phyloP scores from a whole-genome alignment of 1,140 invertebrate species.

The Triops longicaudatus region DNA sequence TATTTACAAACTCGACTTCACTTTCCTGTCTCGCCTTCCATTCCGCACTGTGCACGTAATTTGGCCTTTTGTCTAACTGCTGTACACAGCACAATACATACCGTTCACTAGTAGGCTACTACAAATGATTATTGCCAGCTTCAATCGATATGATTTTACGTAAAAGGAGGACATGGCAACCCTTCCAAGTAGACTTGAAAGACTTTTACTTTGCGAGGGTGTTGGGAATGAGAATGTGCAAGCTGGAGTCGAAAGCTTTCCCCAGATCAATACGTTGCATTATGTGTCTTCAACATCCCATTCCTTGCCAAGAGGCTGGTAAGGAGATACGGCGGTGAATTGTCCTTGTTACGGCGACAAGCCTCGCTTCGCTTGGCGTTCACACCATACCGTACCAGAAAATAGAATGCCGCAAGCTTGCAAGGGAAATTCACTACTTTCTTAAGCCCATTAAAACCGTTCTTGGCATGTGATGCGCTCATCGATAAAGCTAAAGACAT shows the following conservation, averaged over 20 bases:
- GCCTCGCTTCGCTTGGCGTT: background rate
- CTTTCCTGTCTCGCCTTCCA: too few relatives aligned
- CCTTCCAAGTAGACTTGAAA: background rate
- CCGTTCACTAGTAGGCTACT: too few relatives aligned
- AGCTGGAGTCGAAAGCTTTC: background rate
- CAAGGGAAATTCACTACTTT: background rate
- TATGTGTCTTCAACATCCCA: background rate
- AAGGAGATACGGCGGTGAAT: background rate
- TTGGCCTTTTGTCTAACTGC: too few relatives aligned
- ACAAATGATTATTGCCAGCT: too few relatives aligned
- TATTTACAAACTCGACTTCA: too few relatives aligned
- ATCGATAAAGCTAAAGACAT: background rate
- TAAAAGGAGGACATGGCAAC: background rate
- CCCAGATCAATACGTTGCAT: constrained; percentile 10
- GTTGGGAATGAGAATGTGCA: constrained; percentile 2
- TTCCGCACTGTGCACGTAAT: too few relatives aligned
- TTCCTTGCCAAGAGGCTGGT: background rate
- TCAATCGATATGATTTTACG: too few relatives aligned
- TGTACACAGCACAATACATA: too few relatives aligned
- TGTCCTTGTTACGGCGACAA: background rate
- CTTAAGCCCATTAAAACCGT: background rate
- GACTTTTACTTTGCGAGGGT: background rate
- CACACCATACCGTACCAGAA: background rate
- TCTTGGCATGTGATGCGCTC: background rate
- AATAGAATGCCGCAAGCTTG: background rate